Conservation (phyloP, 2,113 vertebrate species). For the Petroica traversi region DNA sequence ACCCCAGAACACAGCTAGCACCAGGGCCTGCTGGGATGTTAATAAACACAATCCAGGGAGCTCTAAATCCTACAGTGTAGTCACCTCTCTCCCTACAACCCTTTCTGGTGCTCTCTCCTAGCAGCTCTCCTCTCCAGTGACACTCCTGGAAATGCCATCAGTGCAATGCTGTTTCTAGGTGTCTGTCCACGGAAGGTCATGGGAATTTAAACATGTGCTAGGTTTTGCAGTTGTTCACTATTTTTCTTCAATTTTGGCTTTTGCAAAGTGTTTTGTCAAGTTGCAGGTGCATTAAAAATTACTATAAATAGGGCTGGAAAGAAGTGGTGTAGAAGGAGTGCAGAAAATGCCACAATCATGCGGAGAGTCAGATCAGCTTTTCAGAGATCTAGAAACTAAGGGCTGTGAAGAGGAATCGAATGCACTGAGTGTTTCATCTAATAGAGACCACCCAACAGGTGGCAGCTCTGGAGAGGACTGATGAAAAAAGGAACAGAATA, state of each 20-base stretch:
- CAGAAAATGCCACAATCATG: background rate
- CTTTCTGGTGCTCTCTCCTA: background rate
- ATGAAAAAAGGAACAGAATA: background rate
- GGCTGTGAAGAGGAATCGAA: background rate
- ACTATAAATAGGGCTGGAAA: background rate
- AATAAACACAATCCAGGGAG: background rate
- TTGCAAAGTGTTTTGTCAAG: background rate
- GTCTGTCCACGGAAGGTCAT: background rate
- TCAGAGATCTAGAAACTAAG: background rate
- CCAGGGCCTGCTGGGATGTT: background rate
- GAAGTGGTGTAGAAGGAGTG: background rate
- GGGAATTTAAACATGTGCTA: background rate
- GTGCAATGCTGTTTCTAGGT: background rate
- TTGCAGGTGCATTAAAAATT: background rate
- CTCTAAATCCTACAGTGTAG: background rate
- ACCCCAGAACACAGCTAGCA: background rate
- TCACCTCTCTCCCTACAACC: background rate
- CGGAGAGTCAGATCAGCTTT: background rate
- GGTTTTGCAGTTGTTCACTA: background rate
- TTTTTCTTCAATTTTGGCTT: background rate
- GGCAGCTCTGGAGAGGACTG: background rate
- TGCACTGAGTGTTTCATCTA: background rate
- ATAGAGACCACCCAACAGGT: background rate
- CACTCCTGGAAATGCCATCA: accelerated
- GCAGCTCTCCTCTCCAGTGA: background rate